phyloP scores from a whole-genome alignment of 2,113 vertebrate species.

The Sakesphorus luctuosus region DNA sequence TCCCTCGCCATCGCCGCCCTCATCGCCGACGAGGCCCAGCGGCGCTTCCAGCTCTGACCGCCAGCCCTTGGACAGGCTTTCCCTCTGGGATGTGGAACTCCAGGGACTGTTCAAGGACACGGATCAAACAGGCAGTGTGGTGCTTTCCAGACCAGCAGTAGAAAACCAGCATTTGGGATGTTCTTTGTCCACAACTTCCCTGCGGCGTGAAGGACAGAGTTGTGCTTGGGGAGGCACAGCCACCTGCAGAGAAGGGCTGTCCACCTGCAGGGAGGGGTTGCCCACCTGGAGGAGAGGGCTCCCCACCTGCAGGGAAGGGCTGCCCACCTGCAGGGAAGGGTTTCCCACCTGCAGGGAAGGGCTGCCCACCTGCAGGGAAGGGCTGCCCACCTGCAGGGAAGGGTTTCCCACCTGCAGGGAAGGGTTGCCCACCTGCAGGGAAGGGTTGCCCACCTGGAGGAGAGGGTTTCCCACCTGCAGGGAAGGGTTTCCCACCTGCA shows the following conservation, averaged over 20 bases:
- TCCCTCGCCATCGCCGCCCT: conserved; percentile 91
- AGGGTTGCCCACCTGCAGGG: background rate
- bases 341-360: background rate
- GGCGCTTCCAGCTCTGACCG: conserved; percentile 80
- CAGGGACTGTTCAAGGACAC: background rate
- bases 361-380: background rate
- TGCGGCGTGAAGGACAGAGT: background rate
- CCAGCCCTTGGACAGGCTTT: rapidly evolving
- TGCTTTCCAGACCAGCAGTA: too few relatives aligned
- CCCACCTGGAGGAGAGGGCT: too few relatives aligned
- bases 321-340: too few relatives aligned
- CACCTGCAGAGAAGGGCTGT: background rate
- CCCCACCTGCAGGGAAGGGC: too few relatives aligned
- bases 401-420: background rate
- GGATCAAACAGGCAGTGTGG: background rate
- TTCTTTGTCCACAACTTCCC: background rate
- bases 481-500: too few relatives aligned
- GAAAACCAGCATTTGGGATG: background rate
- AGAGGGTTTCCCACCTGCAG: too few relatives aligned
- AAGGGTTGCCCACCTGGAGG: background rate
- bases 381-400: background rate
- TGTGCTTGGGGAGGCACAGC: background rate
- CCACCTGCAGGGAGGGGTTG: too few relatives aligned
- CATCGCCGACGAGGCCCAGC: conserved; percentile 86
- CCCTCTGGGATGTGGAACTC: background rate